These are phyloP conservation scores for Hyles vespertilio DNA, from an alignment of 1,140 invertebrate genomes.

Conservation along the genomic window DNA sequence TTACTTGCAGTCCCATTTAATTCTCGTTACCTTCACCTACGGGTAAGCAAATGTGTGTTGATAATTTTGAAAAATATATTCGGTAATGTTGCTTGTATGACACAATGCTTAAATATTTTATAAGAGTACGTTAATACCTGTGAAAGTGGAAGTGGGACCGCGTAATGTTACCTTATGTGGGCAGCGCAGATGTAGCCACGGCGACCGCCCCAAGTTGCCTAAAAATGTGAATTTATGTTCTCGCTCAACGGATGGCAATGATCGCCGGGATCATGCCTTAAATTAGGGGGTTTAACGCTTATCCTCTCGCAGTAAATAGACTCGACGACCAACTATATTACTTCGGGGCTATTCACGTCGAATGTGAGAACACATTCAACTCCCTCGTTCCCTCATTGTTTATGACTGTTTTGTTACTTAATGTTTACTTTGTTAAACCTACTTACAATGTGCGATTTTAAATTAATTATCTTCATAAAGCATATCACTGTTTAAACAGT, in stretches of 20 bases:
- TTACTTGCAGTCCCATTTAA: too few species aligned
- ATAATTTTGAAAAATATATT: too few species aligned
- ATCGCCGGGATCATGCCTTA: conserved; percentile 61
- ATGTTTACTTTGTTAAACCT: conserved; percentile 25
- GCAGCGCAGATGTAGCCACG: conserved; percentile 44
- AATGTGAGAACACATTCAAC: conserved; percentile 15
- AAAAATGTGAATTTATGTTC: conserved; percentile 69
- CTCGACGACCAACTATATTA: conserved; percentile 44
- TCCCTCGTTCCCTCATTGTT: conserved; percentile 28
- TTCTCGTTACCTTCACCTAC: too few species aligned
- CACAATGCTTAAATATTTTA: too few species aligned
- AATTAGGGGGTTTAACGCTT: conserved; percentile 63
- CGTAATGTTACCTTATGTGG: conserved; percentile 47
- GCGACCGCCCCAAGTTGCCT: conserved; percentile 39
- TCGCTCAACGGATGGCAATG: conserved; percentile 53
- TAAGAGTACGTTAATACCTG: conserved; percentile 10
- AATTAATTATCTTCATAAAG: too few species aligned
- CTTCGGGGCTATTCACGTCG: conserved; percentile 24
- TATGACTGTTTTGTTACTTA: conserved; percentile 27
- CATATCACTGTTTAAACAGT: too few species aligned
- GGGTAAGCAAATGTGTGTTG: too few species aligned
- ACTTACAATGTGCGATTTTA: not conserved
- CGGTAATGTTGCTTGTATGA: too few species aligned
- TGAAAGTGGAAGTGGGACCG: conserved; percentile 33
- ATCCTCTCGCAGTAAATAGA: conserved; percentile 56